These are phyloP conservation scores for Rhinogobius similis DNA, from an alignment of 2,113 vertebrate species.

Conservation along the genomic window DNA sequence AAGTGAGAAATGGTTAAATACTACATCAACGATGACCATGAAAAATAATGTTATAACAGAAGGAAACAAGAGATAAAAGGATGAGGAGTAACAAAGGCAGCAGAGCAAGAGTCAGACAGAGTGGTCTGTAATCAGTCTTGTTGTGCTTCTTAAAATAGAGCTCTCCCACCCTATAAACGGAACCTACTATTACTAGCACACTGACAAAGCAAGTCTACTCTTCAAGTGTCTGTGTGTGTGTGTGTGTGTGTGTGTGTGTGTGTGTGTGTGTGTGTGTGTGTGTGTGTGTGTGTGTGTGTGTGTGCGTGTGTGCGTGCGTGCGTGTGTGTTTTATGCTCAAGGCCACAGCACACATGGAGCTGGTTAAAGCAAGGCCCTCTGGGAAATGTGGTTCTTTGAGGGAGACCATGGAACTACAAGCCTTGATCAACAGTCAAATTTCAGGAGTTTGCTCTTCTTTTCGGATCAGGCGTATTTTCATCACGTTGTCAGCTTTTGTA, in stretches of 20 bases:
- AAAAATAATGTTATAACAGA: not conserved
- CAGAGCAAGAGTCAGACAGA: constrained; percentile 43
- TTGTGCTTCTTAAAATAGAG: constrained; percentile 84
- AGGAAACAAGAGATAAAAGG: constrained; percentile 21
- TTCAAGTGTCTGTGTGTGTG: constrained; percentile 41
- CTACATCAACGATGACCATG: not conserved
- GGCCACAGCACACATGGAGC: constrained; percentile 72
- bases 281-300: constrained; percentile 22
- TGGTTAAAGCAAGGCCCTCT: constrained; percentile 71
- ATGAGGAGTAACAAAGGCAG: constrained; percentile 42
- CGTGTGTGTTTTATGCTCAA: constrained; percentile 51
- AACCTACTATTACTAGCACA: constrained; percentile 79
- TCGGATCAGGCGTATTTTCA: constrained; percentile 34
- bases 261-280: constrained; percentile 22
- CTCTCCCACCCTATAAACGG: constrained; percentile 77
- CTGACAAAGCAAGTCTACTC: constrained; percentile 77
- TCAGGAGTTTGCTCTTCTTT: constrained; percentile 30
- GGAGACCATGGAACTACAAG: constrained; percentile 65
- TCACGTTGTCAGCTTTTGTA: constrained; percentile 21
- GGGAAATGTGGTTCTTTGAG: constrained; percentile 75
- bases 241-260: not conserved
- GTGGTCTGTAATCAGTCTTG: constrained; percentile 80
- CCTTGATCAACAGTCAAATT: constrained; percentile 64
- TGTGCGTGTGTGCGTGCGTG: too few relatives aligned
- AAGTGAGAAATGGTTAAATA: not conserved